Evolutionary conservation across 2,888 invertebrate genomes (phyloP), one percentile per base, ranked within the genome.

Genomic region (Ethmia dodecea): DNA sequence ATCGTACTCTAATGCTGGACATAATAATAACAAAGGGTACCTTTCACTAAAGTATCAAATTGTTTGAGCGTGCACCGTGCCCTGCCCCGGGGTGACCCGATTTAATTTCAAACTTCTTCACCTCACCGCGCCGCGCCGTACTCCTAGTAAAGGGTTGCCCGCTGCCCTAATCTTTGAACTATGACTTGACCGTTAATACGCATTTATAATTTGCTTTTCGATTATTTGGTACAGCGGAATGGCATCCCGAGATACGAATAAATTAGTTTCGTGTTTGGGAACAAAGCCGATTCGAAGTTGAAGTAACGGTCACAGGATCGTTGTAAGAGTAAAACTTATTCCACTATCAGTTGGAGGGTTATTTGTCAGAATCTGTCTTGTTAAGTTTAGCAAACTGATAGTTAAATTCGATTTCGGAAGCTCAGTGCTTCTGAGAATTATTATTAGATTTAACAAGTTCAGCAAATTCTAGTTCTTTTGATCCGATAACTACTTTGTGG

Each of bases 111-210:
- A 75, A 78, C 74, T 74, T 77, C 71, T 76, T 80, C 68, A 70
- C 75, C 70, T 72, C 58, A 55, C 58, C 55, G 55, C 22, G 30
- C 24, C 13, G 50, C 60, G 60, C n/a, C n/a, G n/a, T n/a, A n/a
- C n/a, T n/a, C 60, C 63, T 63, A 64, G 69, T 54, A 57, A 72
- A 74, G 81, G 80, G 86, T 84, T 80, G 77, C 69, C 74, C 81
- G 72, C 66, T 76, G 81, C 80, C 86, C 79, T 81, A 84, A 84
- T 84, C 86, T 86, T 83, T 86, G 83, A 86, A 86, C 86, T 86
- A 79, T 79, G 79, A 81, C 84, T 84, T 83, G 86, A 86, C 86
- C 86, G 86, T 84, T 86, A 83, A 75, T 78, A 81, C 80, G 84
- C 84, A 86, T 86, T 80, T 80, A 81, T 86, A 86, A 86, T 86